These are phyloP conservation scores for Noctua fimbriata DNA, from an alignment of 2,888 invertebrate species.

Conservation along the genomic window DNA sequence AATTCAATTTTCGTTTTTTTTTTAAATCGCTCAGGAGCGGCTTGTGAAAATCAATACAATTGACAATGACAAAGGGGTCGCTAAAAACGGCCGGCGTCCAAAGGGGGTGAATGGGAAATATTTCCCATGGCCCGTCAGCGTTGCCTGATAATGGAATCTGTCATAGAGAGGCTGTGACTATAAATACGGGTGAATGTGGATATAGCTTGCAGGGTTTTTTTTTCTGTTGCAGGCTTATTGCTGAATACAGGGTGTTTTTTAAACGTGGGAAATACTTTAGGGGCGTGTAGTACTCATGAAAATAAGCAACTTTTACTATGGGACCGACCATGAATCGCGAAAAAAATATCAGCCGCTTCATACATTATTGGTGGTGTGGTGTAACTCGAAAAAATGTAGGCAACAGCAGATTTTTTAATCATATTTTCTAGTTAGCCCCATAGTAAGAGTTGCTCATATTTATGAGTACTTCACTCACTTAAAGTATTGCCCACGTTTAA, in stretches of 20 bases:
- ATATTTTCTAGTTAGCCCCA: no score
- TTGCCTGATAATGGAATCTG: constrained; percentile 79
- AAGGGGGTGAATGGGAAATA: constrained; percentile 75
- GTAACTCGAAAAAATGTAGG: no score
- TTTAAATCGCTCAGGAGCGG: constrained; percentile 47
- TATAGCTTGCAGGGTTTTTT: background rate
- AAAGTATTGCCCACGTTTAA: no score
- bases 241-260: background rate
- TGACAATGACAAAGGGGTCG: constrained; percentile 73
- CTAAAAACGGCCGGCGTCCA: constrained; percentile 66
- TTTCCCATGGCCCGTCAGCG: constrained; percentile 73
- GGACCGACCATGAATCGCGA: no score
- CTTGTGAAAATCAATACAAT: constrained; percentile 73
- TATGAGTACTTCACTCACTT: no score
- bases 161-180: constrained; percentile 67
- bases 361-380: no score
- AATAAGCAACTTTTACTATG: no score
- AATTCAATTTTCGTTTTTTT: constrained; percentile 53
- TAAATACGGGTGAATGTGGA: constrained; percentile 59
- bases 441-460: no score
- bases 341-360: no score
- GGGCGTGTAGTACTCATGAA: no score
- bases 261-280: no score
- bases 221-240: background rate
- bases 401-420: no score